Evolutionary conservation across 35 echinoderm and acorn worm genomes (phyloP).

Genomic region (Diadema setosum): DNA sequence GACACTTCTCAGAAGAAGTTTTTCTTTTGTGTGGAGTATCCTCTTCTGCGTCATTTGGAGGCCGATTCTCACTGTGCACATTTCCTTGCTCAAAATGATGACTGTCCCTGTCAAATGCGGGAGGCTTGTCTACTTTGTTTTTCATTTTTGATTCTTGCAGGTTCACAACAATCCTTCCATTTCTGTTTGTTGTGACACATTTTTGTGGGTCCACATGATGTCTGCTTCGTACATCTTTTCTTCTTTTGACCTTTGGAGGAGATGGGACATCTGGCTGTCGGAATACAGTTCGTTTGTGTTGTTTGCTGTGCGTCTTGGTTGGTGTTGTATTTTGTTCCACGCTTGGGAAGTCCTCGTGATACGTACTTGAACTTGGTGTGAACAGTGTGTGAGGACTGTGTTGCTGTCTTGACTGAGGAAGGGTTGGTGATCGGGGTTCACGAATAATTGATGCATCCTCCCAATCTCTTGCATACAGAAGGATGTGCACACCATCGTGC

Average conservation of each 20-base stretch:
- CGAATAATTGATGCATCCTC: not conserved
- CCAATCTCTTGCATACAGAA: not conserved
- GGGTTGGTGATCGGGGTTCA: not conserved
- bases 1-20: too few relatives aligned
- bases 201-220: too few relatives aligned
- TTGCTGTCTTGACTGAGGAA: not conserved
- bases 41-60: too few relatives aligned
- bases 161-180: too few relatives aligned
- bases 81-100: too few relatives aligned
- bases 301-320: not conserved
- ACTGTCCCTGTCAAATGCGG: too few relatives aligned
- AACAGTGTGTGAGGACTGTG: not conserved
- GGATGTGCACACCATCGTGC: not conserved
- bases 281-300: not conserved
- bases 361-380: not conserved
- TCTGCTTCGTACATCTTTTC: too few relatives aligned
- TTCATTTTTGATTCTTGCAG: too few relatives aligned
- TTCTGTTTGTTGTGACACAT: too few relatives aligned
- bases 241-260: not conserved
- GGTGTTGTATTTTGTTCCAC: not conserved
- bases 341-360: not conserved
- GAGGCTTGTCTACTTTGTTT: too few relatives aligned
- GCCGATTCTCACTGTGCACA: too few relatives aligned
- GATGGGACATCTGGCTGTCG: not conserved
- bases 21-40: too few relatives aligned